Percentiles rank a stretch among this genome's conserved stretches.
Conservation (phyloP, 2,888 invertebrate species). For the Minunthozetes semirufus region DNA sequence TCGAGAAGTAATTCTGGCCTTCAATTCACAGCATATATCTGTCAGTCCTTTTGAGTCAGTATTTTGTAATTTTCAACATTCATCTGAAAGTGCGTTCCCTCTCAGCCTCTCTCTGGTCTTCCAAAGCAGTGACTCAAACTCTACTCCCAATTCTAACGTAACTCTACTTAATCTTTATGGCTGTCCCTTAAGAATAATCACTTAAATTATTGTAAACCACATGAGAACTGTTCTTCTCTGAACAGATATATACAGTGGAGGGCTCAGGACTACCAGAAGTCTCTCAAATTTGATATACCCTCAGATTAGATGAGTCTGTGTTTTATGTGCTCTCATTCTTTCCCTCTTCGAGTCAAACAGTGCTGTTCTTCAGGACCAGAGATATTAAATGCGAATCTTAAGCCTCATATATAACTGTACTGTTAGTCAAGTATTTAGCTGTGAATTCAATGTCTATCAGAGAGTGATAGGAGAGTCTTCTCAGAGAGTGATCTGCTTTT, state of each 20-base stretch:
- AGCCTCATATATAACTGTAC: neutral
- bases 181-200: slow-evolving; percentile 27
- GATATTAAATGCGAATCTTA: neutral
- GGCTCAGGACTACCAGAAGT: neutral
- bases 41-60: slow-evolving; percentile 2
- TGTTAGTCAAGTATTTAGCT: slow-evolving; percentile 19
- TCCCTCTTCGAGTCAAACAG: neutral
- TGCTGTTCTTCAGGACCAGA: neutral
- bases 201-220: slow-evolving; percentile 31
- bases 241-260: neutral
- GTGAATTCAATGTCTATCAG: slow-evolving; percentile 13
- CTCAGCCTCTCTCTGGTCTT: neutral
- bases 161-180: slow-evolving; percentile 29
- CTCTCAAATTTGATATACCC: slow-evolving; percentile 21
- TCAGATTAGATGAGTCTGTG: slow-evolving; percentile 7
- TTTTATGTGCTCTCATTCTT: slow-evolving; percentile 9
- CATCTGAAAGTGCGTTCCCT: neutral
- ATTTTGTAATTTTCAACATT: slow-evolving; percentile 11
- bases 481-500: slow-evolving; percentile 27
- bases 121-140: neutral
- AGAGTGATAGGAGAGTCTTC: too few relatives aligned
- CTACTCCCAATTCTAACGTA: neutral
- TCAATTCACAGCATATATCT: neutral
- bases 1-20: neutral
- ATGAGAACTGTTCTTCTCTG: slow-evolving; percentile 11